These are phyloP conservation scores for Urosaurus nigricauda DNA, from an alignment of 2,797 vertebrate genomes.

Conservation along the genomic window DNA sequence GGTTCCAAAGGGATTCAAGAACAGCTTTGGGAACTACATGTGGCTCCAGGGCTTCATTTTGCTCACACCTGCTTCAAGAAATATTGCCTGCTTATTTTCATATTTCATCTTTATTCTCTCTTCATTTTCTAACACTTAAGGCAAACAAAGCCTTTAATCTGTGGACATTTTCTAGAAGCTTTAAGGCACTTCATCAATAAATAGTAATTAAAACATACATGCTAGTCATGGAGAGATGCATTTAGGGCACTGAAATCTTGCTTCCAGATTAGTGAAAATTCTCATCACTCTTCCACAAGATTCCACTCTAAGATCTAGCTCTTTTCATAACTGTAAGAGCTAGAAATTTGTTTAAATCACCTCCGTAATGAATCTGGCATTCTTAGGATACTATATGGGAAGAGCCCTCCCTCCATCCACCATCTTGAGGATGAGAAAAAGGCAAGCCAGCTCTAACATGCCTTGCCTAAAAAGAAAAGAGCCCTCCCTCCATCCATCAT, in stretches of 20 bases:
- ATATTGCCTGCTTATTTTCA: neutral
- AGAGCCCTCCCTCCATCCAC: too few relatives aligned
- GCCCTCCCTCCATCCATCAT: too few relatives aligned
- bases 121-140: neutral
- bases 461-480: too few relatives aligned
- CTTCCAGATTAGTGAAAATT: neutral
- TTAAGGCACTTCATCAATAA: neutral
- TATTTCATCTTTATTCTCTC: neutral
- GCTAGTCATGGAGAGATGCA: neutral
- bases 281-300: neutral
- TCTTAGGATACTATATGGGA: neutral
- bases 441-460: too few relatives aligned
- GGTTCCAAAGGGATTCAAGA: too few relatives aligned
- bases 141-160: neutral
- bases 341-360: neutral
- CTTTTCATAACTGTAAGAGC: neutral
- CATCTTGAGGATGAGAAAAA: too few relatives aligned
- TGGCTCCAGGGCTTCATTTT: too few relatives aligned
- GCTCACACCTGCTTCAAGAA: neutral
- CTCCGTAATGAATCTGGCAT: neutral
- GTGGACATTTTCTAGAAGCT: neutral
- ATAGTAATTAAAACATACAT: neutral
- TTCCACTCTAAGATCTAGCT: neutral
- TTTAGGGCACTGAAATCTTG: neutral
- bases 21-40: too few relatives aligned